Percentiles rank a stretch among this genome's conserved stretches.
Evolutionary conservation across 1,140 invertebrate species (phyloP).

Genomic region (Cephus cinctus): DNA sequence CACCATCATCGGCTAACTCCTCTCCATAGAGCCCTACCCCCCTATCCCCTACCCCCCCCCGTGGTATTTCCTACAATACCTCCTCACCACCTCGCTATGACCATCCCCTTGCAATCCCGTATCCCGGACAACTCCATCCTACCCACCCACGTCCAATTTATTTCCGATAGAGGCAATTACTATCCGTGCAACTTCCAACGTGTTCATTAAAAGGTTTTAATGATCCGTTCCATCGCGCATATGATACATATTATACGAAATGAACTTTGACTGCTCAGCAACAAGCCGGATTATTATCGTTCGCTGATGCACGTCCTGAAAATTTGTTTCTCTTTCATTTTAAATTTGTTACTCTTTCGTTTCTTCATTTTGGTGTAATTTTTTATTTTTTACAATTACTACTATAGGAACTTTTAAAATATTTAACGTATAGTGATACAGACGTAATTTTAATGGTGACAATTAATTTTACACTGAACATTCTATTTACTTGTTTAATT

Average conservation of each 20-base stretch:
- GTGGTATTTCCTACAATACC: constrained; percentile 6
- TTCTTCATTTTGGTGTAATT: too few relatives aligned
- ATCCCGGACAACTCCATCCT: constrained; percentile 9
- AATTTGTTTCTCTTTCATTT: too few relatives aligned
- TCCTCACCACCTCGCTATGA: constrained; percentile 10
- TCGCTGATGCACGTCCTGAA: too few relatives aligned
- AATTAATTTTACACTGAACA: too few relatives aligned
- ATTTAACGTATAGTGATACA: too few relatives aligned
- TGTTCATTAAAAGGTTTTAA: constrained; percentile 26
- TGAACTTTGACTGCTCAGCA: too few relatives aligned
- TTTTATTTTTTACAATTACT: too few relatives aligned
- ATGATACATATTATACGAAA: background rate
- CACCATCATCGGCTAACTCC: constrained; percentile 19
- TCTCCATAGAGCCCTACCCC: constrained; percentile 19
- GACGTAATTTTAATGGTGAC: too few relatives aligned
- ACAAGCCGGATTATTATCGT: too few relatives aligned
- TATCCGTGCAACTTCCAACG: constrained; percentile 21
- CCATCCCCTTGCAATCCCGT: constrained; percentile 11
- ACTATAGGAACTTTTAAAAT: too few relatives aligned
- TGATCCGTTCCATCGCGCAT: constrained; percentile 5
- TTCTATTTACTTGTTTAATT: too few relatives aligned
- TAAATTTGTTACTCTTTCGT: too few relatives aligned
- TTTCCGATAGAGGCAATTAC: constrained; percentile 32
- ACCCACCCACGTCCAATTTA: constrained; percentile 29
- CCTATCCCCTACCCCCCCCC: constrained; percentile 10